phyloP scores from a whole-genome alignment of 1,140 invertebrate genomes.

The Armadillidium nasatum region DNA sequence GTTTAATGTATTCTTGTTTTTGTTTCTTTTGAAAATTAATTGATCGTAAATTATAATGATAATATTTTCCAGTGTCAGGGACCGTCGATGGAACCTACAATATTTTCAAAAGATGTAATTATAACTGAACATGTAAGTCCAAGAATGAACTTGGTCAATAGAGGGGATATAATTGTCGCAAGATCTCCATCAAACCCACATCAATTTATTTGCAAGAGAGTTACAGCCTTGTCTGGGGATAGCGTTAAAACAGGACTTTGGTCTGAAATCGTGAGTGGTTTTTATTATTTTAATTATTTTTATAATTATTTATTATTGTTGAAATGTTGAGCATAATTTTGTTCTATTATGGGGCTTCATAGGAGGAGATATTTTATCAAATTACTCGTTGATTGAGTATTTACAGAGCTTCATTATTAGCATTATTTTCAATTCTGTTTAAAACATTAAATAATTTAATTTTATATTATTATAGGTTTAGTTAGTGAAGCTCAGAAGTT shows the following conservation, averaged over 20 bases:
- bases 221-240: constrained; percentile 70
- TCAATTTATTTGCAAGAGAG: constrained; percentile 78
- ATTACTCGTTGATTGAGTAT: no score
- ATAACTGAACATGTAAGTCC: constrained; percentile 73
- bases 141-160: constrained; percentile 57
- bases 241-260: constrained; percentile 52
- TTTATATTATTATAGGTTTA: no score
- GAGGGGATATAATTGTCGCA: constrained; percentile 77
- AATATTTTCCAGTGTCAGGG: constrained; percentile 48
- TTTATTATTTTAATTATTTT: neutral
- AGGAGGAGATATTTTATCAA: neutral
- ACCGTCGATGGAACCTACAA: constrained; percentile 85
- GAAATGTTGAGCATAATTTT: neutral
- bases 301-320: neutral
- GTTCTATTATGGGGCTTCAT: neutral
- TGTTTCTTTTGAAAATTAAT: no score
- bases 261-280: constrained; percentile 39
- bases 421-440: no score
- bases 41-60: no score
- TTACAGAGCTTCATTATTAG: no score
- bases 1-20: no score
- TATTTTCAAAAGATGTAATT: constrained; percentile 71
- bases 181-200: constrained; percentile 71
- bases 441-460: no score
- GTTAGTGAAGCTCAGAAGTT: no score